Evolutionary conservation across 2,888 invertebrate species (phyloP).

Genomic region (Apomyelois bistriatella): DNA sequence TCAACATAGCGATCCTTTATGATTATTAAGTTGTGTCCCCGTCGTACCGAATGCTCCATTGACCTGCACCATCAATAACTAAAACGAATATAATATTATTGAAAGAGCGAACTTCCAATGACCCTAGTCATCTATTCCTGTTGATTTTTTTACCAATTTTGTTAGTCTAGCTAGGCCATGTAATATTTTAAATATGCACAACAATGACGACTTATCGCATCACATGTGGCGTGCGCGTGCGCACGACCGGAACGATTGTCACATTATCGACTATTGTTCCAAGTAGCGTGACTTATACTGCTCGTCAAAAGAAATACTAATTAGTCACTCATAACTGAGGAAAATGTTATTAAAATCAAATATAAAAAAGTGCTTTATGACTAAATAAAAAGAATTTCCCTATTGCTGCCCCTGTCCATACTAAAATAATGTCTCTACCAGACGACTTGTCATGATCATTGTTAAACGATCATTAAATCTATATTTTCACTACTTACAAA

Average conservation of each 20-base stretch:
- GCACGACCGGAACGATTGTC: conserved; percentile 59
- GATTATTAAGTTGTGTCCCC: no score
- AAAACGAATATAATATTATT: no score
- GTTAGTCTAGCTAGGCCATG: not conserved
- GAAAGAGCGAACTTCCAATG: no score
- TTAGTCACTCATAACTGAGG: conserved; percentile 30
- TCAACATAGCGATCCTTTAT: no score
- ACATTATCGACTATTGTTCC: conserved; percentile 59
- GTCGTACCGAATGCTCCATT: no score
- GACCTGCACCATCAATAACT: no score
- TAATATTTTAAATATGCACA: not conserved
- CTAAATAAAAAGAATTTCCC: not conserved
- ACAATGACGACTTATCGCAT: conserved; percentile 5
- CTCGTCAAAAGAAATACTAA: conserved; percentile 58
- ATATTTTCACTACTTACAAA: no score
- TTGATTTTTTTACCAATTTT: no score
- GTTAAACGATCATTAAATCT: no score
- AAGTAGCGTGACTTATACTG: conserved; percentile 57
- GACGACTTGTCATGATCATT: no score
- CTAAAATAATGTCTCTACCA: not conserved
- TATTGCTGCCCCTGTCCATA: not conserved
- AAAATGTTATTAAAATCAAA: not conserved
- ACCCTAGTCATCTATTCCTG: no score
- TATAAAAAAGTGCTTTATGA: not conserved
- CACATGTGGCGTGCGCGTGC: conserved; percentile 45